Percentiles rank a stretch among this genome's conserved stretches.
Conservation (phyloP, 1,140 invertebrate genomes). For the Pteromalus puparum region DNA sequence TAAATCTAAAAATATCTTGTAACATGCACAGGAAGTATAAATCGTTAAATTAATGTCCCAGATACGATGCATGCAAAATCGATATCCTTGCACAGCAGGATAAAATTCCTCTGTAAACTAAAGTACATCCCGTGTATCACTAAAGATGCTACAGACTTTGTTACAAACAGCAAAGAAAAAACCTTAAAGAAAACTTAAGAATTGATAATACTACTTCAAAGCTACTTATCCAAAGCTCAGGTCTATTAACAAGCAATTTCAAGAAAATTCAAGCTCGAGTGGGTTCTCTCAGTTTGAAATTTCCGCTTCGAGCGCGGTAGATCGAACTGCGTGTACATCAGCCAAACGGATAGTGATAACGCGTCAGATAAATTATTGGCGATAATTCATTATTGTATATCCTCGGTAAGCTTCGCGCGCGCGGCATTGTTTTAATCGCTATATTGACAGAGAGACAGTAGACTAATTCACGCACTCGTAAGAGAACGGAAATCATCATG, state of each 20-base stretch:
- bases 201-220: no score
- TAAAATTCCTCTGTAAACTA: neutral
- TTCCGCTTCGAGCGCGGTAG: neutral
- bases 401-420: neutral
- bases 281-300: slow-evolving; percentile 10
- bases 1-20: neutral
- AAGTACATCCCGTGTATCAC: neutral
- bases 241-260: neutral
- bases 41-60: neutral
- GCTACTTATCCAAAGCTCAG: neutral
- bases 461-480: slow-evolving; percentile 1
- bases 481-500: slow-evolving; percentile 38
- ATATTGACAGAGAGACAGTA: neutral
- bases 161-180: no score
- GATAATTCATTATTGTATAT: slow-evolving; percentile 43
- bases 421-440: slow-evolving; percentile 34
- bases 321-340: neutral
- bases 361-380: slow-evolving; percentile 42
- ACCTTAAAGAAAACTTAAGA: no score
- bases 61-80: neutral
- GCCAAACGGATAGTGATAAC: slow-evolving; percentile 32
- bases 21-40: neutral
- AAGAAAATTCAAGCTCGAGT: neutral
- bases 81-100: neutral
- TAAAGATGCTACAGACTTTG: no score